Evolutionary conservation across 1,140 invertebrate species (phyloP).

Genomic region (Drosophila nigrodunni): DNA sequence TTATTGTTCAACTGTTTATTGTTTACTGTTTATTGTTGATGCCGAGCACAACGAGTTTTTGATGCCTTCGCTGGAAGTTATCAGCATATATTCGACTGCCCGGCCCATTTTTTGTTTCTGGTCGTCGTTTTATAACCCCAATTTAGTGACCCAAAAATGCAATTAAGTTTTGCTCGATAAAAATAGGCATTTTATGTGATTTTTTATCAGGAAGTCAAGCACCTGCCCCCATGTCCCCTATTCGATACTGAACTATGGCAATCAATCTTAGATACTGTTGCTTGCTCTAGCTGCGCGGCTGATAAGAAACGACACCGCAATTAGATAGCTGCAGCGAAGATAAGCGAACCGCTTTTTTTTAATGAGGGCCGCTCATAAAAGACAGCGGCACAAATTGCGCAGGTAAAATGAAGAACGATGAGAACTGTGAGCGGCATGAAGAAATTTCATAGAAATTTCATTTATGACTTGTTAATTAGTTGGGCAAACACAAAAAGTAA

Average conservation of each 20-base stretch:
- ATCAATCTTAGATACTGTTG: conserved; percentile 79
- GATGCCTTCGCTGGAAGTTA: background rate
- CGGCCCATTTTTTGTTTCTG: conserved; percentile 40
- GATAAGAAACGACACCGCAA: conserved; percentile 78
- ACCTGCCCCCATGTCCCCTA: conserved; percentile 24
- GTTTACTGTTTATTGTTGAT: background rate
- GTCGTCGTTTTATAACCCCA: conserved; percentile 55
- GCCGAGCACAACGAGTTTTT: conserved; percentile 2
- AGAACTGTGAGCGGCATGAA: conserved; percentile 14
- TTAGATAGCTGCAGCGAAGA: conserved; percentile 70
- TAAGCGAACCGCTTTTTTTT: conserved; percentile 67
- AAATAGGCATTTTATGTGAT: conserved; percentile 79
- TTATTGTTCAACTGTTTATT: conserved; percentile 17
- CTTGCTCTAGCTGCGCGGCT: conserved; percentile 26
- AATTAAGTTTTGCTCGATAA: conserved; percentile 75
- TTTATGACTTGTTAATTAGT: conserved; percentile 69
- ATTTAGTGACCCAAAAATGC: conserved; percentile 75
- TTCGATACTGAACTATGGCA: conserved; percentile 27
- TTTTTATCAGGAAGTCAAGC: conserved; percentile 57
- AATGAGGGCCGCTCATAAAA: conserved; percentile 71
- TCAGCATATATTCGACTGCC: conserved; percentile 35
- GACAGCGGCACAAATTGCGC: conserved; percentile 59
- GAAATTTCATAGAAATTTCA: conserved; percentile 64
- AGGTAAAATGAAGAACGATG: background rate
- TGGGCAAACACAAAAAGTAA: conserved; percentile 41